Conservation (phyloP, 2,888 invertebrate species). For the Drosophila aldrichi region DNA sequence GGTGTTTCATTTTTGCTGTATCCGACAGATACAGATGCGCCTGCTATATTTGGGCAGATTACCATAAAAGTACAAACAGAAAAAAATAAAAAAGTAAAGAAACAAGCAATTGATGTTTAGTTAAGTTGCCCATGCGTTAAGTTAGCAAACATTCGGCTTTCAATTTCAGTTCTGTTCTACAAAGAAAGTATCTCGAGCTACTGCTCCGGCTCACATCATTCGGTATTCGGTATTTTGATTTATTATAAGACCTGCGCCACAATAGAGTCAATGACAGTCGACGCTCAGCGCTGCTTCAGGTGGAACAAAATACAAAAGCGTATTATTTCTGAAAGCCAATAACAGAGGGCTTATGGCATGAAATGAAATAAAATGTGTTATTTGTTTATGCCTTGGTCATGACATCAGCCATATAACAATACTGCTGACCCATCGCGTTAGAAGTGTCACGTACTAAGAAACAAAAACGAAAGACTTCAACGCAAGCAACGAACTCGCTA, state of each 20-base stretch:
- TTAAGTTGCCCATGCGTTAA: conserved; percentile 57
- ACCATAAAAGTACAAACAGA: conserved; percentile 46
- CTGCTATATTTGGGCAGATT: conserved; percentile 70
- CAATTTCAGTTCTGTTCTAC: background rate
- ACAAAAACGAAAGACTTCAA: conserved; percentile 77
- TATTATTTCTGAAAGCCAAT: conserved; percentile 30
- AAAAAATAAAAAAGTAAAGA: conserved; percentile 2
- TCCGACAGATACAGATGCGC: conserved; percentile 38
- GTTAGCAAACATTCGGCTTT: conserved; percentile 9
- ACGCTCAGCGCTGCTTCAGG: conserved; percentile 30
- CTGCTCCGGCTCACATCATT: conserved; percentile 61
- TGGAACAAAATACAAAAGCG: conserved; percentile 24
- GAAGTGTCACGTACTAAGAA: conserved; percentile 21
- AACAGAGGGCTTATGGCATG: conserved; percentile 18
- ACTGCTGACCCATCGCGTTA: conserved; percentile 24
- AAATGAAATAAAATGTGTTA: conserved; percentile 32
- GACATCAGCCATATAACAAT: conserved; percentile 67
- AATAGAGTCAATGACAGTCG: conserved; percentile 73
- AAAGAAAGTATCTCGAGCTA: conserved; percentile 58
- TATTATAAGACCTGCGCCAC: conserved; percentile 70
- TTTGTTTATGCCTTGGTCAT: conserved; percentile 49
- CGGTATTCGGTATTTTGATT: conserved; percentile 55
- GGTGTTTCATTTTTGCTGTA: conserved; percentile 26
- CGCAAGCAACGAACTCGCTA: conserved; percentile 66
- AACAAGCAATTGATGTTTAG: conserved; percentile 47